A percentile compares a stretch with the other conserved stretches of the same genome.
phyloP scores from a whole-genome alignment of 2,888 invertebrate genomes.

The Salticus scenicus region DNA sequence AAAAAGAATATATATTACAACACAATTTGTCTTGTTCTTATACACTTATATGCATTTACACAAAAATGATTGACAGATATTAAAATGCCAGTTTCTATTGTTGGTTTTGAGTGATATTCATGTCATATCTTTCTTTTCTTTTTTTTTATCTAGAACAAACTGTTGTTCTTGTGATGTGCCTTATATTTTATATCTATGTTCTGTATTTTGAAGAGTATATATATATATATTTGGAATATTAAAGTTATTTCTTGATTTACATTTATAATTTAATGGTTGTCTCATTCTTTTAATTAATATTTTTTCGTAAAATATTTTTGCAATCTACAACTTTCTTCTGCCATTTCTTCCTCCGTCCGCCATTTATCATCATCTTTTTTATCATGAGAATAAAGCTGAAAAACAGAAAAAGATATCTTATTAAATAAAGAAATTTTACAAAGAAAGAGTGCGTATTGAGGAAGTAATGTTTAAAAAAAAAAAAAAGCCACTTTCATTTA shows the following conservation, averaged over 20 bases:
- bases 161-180: slow-evolving; percentile 15
- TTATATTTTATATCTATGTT: slow-evolving; percentile 30
- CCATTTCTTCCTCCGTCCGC: slow-evolving; percentile 81
- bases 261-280: background rate
- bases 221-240: slow-evolving; percentile 31
- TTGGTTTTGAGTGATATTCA: background rate
- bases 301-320: slow-evolving; percentile 73
- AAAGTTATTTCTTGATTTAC: background rate
- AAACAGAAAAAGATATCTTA: too few relatives aligned
- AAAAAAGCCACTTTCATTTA: background rate
- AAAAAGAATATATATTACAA: too few relatives aligned
- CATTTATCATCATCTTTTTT: slow-evolving; percentile 76
- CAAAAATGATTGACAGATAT: too few relatives aligned
- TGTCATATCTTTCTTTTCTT: background rate
- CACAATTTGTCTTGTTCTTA: too few relatives aligned
- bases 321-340: slow-evolving; percentile 79
- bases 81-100: background rate
- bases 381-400: slow-evolving; percentile 81
- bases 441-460: too few relatives aligned
- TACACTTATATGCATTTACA: too few relatives aligned
- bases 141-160: background rate
- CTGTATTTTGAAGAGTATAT: slow-evolving; percentile 11
- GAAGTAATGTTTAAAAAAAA: too few relatives aligned
- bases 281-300: background rate
- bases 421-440: too few relatives aligned